Base-by-base conservation (phyloP, 2,797 vertebrate genomes). In the Carapus acus region DNA sequence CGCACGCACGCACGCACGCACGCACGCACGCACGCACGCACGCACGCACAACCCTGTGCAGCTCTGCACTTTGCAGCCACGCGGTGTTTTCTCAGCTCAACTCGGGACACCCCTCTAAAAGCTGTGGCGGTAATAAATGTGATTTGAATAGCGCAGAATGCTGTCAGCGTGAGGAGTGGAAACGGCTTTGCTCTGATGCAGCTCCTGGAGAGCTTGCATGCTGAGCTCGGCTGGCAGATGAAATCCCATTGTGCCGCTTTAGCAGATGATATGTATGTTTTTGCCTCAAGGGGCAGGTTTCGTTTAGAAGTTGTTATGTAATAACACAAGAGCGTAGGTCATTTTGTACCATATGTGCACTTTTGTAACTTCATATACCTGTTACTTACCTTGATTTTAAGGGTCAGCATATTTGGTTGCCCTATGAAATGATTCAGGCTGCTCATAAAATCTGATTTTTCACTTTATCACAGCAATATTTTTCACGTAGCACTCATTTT, bases 171-270 rank as follows among this genome's bases (percentile, higher is more conserved):
- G 49, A 58, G 56, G 58, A 50, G 58, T 62, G 58, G 65, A 69
- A 59, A 67, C 48, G 13, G 18, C 23, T 60, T 43, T 36, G 42
- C 57, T 45, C 43, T 23, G 5, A 22, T 29, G 18, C 22, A 54
- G 49, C 42, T 49, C 63, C 48, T 40, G 49, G 24, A 59, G 58
- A 7, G 34, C n/a, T 51, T 37, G 44, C 49, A 62, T 29, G 57
- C 52, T 58, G 41, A 66, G 22, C 23, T 70, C 79, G 76, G 71
- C 70, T 22, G 11, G 9, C 33, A 43, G 49, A 62, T 57, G n/a
- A 68, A 38, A 59, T 68, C 57, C 61, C 55, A 58, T 59, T 64
- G 71, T 72, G 71, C 39, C 68, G 61, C 58, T 70, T 53, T 73
- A 59, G 47, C 15, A 77, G 63, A 8, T 23, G 7, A 12, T 11